A percentile compares a stretch with the other conserved stretches of the same genome.
Conservation (phyloP, 2,113 vertebrate genomes). For the Sisor rabdophorus region DNA sequence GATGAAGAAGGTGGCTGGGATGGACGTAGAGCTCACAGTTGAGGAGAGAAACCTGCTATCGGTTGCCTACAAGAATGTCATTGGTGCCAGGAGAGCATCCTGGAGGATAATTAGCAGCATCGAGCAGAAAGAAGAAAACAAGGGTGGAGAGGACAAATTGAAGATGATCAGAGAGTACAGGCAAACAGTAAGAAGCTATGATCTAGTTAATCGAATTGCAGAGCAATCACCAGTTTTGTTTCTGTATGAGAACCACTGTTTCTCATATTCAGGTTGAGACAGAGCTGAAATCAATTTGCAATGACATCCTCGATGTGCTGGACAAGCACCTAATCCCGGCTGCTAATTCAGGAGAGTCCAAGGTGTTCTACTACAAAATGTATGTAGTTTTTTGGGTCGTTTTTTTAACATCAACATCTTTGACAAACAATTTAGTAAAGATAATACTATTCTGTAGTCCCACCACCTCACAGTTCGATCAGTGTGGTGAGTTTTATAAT, state of each 20-base stretch:
- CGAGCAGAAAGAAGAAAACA: slow-evolving; percentile 96
- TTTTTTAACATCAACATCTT: background rate
- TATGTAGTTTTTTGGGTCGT: slow-evolving; percentile 51
- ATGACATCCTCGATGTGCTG: slow-evolving; percentile 97
- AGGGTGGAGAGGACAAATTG: slow-evolving; percentile 90
- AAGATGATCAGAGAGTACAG: slow-evolving; percentile 98
- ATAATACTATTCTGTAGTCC: background rate
- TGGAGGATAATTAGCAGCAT: slow-evolving; percentile 99
- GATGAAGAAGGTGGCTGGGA: slow-evolving; percentile 95
- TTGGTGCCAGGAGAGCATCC: slow-evolving; percentile 95
- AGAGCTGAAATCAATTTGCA: slow-evolving; percentile 93
- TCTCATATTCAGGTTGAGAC: slow-evolving; percentile 83
- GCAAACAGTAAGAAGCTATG: slow-evolving; percentile 79
- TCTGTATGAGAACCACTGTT: background rate
- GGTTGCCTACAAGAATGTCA: slow-evolving; percentile 98
- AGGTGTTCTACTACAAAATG: slow-evolving; percentile 99
- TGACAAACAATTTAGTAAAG: background rate
- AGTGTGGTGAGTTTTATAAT: background rate
- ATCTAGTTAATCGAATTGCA: background rate
- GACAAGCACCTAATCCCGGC: slow-evolving; percentile 97
- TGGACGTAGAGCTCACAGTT: slow-evolving; percentile 94
- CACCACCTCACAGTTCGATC: background rate
- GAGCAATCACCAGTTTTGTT: background rate
- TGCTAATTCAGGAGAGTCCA: slow-evolving; percentile 93
- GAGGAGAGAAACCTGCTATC: slow-evolving; percentile 97